A percentile compares a stretch with the other conserved stretches of the same genome.
Evolutionary conservation across 2,797 vertebrate species (phyloP).

Genomic region (Tamandua tetradactyla): DNA sequence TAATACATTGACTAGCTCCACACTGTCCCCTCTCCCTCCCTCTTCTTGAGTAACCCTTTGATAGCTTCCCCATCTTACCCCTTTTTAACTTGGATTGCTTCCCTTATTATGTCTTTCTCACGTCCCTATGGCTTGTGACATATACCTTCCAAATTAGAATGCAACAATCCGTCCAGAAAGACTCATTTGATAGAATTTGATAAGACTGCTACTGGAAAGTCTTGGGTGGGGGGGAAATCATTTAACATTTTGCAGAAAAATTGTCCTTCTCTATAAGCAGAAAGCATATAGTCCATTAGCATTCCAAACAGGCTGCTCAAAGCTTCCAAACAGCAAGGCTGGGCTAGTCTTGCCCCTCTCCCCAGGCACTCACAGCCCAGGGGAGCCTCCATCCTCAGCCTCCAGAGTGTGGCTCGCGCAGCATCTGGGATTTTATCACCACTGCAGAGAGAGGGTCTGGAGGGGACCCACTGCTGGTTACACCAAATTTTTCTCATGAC

Average conservation of each 20-base stretch:
- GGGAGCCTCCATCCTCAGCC: conserved; percentile 44
- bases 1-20: neutral
- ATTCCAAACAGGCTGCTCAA: conserved; percentile 70
- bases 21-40: neutral
- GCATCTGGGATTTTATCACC: conserved; percentile 80
- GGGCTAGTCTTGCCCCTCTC: conserved; percentile 49
- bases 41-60: neutral
- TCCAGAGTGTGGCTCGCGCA: conserved; percentile 36
- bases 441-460: conserved; percentile 56
- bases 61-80: neutral
- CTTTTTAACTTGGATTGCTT: conserved; percentile 19
- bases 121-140: neutral
- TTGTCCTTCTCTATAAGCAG: conserved; percentile 35
- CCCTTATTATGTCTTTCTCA: neutral
- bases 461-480: conserved; percentile 68
- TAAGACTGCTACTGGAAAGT: conserved; percentile 47
- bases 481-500: conserved; percentile 83
- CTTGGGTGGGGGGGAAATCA: neutral
- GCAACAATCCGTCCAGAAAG: conserved; percentile 48
- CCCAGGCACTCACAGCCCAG: conserved; percentile 31
- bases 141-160: conserved; percentile 41
- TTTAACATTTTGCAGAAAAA: conserved; percentile 63
- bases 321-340: conserved; percentile 55
- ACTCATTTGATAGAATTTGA: conserved; percentile 36
- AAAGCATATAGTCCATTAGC: conserved; percentile 68